A percentile compares a stretch with the other conserved stretches of the same genome.
phyloP scores from a whole-genome alignment of 2,888 invertebrate genomes.

The Drosophila kambysellisi region DNA sequence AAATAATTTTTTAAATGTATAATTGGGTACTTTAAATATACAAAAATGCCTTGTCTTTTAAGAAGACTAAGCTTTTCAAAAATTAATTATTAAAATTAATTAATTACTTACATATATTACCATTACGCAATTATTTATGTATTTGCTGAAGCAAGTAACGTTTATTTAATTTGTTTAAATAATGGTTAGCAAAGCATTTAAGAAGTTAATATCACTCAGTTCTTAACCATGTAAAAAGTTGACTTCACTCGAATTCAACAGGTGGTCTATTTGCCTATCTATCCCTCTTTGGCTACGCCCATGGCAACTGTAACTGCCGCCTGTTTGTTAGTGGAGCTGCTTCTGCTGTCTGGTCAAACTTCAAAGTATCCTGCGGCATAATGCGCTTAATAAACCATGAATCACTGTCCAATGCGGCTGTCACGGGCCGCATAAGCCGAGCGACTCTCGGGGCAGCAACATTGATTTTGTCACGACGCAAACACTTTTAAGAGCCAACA shows the following conservation, averaged over 20 bases:
- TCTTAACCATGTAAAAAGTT: background rate
- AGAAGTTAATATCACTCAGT: background rate
- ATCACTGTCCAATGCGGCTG: slow-evolving; percentile 81
- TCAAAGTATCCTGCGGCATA: slow-evolving; percentile 83
- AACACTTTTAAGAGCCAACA: slow-evolving; percentile 76
- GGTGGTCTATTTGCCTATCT: background rate
- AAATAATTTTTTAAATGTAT: too few species aligned
- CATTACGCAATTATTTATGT: too few species aligned
- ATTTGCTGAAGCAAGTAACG: background rate
- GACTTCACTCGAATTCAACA: background rate
- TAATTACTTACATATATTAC: too few species aligned
- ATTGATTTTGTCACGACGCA: slow-evolving; percentile 82
- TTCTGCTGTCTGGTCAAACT: slow-evolving; percentile 53
- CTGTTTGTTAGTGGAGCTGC: slow-evolving; percentile 9
- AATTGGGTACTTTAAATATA: too few species aligned
- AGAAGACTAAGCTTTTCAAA: too few species aligned
- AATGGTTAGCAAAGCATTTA: background rate
- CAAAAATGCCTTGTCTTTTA: too few species aligned
- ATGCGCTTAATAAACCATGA: slow-evolving; percentile 85
- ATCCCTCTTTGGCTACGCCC: background rate
- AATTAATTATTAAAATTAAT: too few species aligned
- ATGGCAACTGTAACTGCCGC: slow-evolving; percentile 20
- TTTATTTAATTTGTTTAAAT: background rate
- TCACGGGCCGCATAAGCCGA: slow-evolving; percentile 36
- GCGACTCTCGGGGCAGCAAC: slow-evolving; percentile 65